These are phyloP conservation scores for Pterocles gutturalis DNA, from an alignment of 2,113 vertebrate genomes.

Conservation along the genomic window DNA sequence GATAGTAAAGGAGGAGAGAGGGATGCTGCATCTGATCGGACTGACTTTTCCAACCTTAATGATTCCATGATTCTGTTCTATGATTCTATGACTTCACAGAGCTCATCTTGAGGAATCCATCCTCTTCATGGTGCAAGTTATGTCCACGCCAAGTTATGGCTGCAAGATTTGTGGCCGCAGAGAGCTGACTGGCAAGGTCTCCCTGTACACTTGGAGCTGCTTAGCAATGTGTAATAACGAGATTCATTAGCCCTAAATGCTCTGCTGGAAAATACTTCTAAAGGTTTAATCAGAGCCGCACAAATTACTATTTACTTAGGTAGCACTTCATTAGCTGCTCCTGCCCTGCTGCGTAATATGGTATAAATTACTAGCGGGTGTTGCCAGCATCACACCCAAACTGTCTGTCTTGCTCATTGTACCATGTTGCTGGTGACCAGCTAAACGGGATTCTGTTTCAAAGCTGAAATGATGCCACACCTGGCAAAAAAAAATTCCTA, in stretches of 20 bases:
- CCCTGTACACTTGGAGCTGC: background rate
- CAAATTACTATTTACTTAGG: constrained; percentile 48
- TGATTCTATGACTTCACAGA: background rate
- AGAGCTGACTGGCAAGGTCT: background rate
- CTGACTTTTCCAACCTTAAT: background rate
- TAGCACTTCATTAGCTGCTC: constrained; percentile 36
- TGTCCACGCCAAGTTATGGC: accelerated
- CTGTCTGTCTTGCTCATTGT: background rate
- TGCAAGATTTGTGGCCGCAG: background rate
- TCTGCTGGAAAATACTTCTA: constrained; percentile 26
- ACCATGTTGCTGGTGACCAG: background rate
- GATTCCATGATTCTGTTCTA: no score
- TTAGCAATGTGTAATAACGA: background rate
- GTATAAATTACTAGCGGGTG: background rate
- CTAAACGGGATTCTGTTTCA: background rate
- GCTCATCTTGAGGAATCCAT: background rate
- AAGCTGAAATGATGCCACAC: background rate
- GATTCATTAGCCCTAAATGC: background rate
- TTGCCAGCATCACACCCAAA: background rate
- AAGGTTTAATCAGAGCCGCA: background rate
- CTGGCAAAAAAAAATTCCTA: background rate
- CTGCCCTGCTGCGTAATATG: constrained; percentile 9
- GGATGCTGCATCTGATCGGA: background rate
- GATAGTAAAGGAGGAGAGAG: background rate
- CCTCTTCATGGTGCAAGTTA: background rate